Evolutionary conservation across 2,113 vertebrate genomes (phyloP), one percentile per base, ranked within the genome.

Genomic region (Oxygymnocypris stewartii): DNA sequence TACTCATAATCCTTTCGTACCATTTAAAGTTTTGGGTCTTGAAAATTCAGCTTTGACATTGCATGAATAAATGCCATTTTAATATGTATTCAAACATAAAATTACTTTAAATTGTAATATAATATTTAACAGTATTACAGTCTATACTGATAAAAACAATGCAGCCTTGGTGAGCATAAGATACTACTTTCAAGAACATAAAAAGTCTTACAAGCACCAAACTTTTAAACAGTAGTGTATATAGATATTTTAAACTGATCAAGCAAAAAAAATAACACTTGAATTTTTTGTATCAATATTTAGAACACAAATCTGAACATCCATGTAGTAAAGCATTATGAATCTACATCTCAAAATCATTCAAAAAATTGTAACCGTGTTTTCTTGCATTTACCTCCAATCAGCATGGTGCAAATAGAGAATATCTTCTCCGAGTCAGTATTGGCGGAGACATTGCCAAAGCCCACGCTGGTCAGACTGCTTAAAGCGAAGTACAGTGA

Each of bases 341-440:
- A 42, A 23, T 73, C 9, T 7, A 73, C 20, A 78, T 28, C 75
- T 54, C 25, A 18, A 16, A 54, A 18, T 31, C 13, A 28, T 14
- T 42, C 7, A 47, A 44, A 49, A 76, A 13, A 6, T 8, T 76
- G 4, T 6, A 28, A 49, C n/a, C 6, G 25, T 54, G 25, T 54
- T 49, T 28, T 78, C 13, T 78, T 31, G 47, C 25, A 80, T 93
- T 92, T 83, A 96, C 95, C 95, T 92, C 95, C 95, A 31, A 96
- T 95, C 67, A 96, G 92, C 95, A 96, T 96, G 82, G 95, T 96
- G 92, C 95, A 96, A 88, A 96, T 96, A 88, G 95, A 96, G 91
- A 96, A 96, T 89, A 96, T 96, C 91, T 96, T 96, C 92, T 96
- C 95, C 0, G 95, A 94, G 91, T 96, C 95, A 0, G 95, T 96